phyloP scores from a whole-genome alignment of 2,113 vertebrate genomes.

The Pseudopodoces humilis region DNA sequence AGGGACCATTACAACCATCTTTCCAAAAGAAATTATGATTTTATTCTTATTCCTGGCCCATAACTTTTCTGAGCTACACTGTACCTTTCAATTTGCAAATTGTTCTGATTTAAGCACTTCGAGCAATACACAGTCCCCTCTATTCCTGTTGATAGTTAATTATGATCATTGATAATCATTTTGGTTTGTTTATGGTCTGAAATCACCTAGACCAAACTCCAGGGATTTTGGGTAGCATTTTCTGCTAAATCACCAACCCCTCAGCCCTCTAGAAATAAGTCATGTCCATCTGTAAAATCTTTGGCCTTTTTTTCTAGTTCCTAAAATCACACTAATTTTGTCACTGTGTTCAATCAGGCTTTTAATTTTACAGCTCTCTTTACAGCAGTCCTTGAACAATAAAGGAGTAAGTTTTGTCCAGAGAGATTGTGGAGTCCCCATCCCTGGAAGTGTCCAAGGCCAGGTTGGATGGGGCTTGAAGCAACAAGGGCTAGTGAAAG shows the following conservation, averaged over 20 bases:
- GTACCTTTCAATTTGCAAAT: not conserved
- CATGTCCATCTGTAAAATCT: not conserved
- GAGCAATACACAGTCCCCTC: not conserved
- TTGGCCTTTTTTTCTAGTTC: not conserved
- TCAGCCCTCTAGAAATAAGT: not conserved
- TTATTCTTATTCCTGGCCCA: not conserved
- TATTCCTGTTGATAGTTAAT: not conserved
- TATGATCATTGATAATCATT: not conserved
- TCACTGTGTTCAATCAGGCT: not conserved
- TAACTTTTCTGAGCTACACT: not conserved
- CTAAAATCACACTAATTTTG: not conserved
- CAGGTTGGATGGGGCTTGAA: fast-evolving
- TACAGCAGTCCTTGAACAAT: not conserved
- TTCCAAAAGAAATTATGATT: not conserved
- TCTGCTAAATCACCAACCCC: not conserved
- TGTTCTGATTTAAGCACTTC: not conserved
- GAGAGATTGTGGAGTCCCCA: not conserved
- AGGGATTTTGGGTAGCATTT: not conserved
- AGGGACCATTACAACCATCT: not conserved
- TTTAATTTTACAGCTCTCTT: not conserved
- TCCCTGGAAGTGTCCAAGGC: not conserved
- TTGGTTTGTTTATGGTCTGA: not conserved
- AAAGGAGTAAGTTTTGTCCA: not conserved
- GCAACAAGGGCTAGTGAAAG: not conserved
- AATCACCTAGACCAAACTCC: not conserved